Evolutionary conservation across 2,113 vertebrate genomes (phyloP).

Genomic region (Rhombomys opimus): DNA sequence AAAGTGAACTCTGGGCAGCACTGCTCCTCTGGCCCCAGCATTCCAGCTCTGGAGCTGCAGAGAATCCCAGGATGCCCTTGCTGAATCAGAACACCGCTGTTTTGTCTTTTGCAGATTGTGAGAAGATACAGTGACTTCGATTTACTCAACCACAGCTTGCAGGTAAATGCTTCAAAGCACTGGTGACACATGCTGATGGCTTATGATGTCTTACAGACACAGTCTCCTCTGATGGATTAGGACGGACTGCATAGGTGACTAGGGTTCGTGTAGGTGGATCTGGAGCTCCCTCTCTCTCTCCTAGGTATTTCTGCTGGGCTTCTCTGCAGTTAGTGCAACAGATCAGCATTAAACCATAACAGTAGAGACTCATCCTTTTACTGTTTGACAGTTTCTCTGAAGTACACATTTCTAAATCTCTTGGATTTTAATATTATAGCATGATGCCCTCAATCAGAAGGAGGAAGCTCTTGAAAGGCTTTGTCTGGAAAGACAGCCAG

Average conservation of each 20-base stretch:
- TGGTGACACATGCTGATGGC: background rate
- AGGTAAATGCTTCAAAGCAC: constrained; percentile 89
- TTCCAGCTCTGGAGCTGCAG: constrained; percentile 42
- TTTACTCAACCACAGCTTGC: constrained; percentile 94
- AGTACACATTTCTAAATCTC: constrained; percentile 17
- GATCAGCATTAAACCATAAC: background rate
- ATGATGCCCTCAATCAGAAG: constrained; percentile 10
- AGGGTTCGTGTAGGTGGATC: background rate
- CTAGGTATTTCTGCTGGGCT: background rate
- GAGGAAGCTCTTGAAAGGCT: background rate
- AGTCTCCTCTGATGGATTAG: background rate
- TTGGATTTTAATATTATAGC: constrained; percentile 14
- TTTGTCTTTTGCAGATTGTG: constrained; percentile 92
- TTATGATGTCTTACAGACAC: constrained; percentile 44
- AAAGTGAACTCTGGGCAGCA: background rate
- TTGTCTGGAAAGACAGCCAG: background rate
- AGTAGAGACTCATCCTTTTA: background rate
- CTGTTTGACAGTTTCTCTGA: background rate
- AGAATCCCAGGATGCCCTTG: background rate
- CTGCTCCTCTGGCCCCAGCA: background rate
- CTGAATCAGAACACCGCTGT: constrained; percentile 59
- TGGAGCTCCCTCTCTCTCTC: background rate
- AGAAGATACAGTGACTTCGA: constrained; percentile 99
- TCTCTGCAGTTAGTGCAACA: background rate
- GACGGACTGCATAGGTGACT: background rate